phyloP scores from a whole-genome alignment of 2,888 invertebrate species.

The Diarsia mendica region DNA sequence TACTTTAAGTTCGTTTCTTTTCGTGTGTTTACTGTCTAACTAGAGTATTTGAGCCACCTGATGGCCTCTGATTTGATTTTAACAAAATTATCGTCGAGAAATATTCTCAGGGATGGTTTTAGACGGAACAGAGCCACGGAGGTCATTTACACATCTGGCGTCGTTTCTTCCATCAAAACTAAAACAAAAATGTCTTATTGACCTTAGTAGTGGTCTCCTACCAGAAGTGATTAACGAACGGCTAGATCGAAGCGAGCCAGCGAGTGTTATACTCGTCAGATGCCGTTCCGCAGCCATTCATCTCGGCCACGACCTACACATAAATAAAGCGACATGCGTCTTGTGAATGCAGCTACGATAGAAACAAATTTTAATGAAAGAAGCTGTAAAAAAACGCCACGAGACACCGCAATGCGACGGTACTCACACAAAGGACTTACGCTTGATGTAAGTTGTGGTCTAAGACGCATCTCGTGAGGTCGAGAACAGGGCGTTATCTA shows the following conservation, averaged over 20 bases:
- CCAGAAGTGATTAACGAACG: slow-evolving; percentile 50
- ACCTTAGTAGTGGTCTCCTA: slow-evolving; percentile 40
- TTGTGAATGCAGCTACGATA: neutral
- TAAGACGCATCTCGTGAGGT: neutral
- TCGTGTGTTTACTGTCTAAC: neutral
- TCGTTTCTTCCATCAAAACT: neutral
- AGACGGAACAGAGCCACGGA: too few relatives aligned
- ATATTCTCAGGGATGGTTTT: too few relatives aligned
- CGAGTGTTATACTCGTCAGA: slow-evolving; percentile 32
- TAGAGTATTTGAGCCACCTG: too few relatives aligned
- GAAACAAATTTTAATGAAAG: neutral
- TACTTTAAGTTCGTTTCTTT: neutral
- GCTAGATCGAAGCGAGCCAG: slow-evolving; percentile 44
- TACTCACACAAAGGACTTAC: neutral
- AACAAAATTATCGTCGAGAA: too few relatives aligned
- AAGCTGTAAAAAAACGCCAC: neutral
- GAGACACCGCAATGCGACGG: neutral
- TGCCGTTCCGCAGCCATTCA: slow-evolving; percentile 7
- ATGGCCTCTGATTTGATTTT: too few relatives aligned
- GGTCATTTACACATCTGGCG: neutral
- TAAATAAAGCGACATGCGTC: neutral
- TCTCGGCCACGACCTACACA: neutral
- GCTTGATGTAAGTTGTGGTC: neutral
- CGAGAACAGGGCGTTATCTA: slow-evolving; percentile 3
- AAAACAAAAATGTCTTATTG: neutral